Percentiles rank a stretch among this genome's conserved stretches.
Conservation (phyloP, 2,797 vertebrate species). For the Echeneis naucrates region DNA sequence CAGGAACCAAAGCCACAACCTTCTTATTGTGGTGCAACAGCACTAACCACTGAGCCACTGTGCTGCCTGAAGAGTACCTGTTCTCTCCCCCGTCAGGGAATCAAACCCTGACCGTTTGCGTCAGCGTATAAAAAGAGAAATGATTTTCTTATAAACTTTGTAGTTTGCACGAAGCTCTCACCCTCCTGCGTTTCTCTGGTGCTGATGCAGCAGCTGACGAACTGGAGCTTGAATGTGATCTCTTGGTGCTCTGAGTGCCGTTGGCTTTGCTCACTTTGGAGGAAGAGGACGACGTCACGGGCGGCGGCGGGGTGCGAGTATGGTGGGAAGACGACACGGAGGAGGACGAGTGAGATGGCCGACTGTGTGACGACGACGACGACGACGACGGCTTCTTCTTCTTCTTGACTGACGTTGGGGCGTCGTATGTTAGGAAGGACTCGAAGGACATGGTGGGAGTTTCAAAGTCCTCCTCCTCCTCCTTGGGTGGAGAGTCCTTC, state of each 20-base stretch:
- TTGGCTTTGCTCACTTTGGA: constrained; percentile 81
- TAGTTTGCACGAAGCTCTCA: constrained; percentile 29
- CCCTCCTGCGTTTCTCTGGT: constrained; percentile 84
- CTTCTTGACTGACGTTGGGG: constrained; percentile 92
- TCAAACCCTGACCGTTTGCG: no score
- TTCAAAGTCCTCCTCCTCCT: constrained; percentile 86
- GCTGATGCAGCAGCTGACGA: constrained; percentile 41
- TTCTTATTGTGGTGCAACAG: no score
- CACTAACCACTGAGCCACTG: no score
- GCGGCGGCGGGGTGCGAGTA: constrained; percentile 39
- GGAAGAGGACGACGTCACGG: constrained; percentile 62
- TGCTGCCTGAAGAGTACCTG: no score
- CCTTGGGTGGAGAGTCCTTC: constrained; percentile 70
- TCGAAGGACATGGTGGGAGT: constrained; percentile 97
- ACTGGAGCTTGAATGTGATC: constrained; percentile 62
- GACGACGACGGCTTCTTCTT: constrained; percentile 81
- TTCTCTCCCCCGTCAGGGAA: no score
- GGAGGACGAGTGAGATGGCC: constrained; percentile 62
- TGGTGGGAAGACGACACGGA: constrained; percentile 61
- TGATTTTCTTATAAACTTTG: neutral
- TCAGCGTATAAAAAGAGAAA: no score
- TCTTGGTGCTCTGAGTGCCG: constrained; percentile 76
- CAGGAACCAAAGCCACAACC: no score
- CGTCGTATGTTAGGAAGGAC: constrained; percentile 96
- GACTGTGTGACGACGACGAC: constrained; percentile 67